These are phyloP conservation scores for Actinostola sp. DNA, from an alignment of 92 coral and sea anemone genomes.

Conservation along the genomic window DNA sequence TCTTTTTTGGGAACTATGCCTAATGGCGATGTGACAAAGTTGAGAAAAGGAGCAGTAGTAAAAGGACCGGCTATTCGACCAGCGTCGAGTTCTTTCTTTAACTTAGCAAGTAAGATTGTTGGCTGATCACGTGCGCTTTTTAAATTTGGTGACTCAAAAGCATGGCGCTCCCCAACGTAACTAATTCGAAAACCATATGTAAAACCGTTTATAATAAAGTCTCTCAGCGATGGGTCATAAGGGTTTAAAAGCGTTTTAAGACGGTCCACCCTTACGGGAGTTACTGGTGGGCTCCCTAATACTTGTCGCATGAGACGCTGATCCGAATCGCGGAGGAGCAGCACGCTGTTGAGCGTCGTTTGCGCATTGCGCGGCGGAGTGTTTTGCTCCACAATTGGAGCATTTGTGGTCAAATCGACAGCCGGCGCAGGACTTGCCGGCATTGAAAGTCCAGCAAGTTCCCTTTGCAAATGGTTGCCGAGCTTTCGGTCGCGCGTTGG, in stretches of 20 bases:
- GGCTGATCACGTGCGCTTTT: constrained; percentile 12
- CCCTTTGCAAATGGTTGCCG: constrained; percentile 15
- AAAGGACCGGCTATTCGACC: constrained; percentile 31
- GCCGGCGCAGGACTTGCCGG: constrained; percentile 18
- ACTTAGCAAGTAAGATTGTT: neutral
- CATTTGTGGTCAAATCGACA: constrained; percentile 34
- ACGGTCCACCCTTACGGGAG: constrained; percentile 38
- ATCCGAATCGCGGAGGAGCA: constrained; percentile 8
- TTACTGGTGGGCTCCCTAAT: constrained; percentile 23
- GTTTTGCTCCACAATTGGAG: constrained; percentile 23
- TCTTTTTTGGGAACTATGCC: constrained; percentile 46
- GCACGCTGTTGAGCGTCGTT: neutral
- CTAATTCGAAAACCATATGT: constrained; percentile 18
- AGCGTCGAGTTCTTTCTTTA: constrained; percentile 6
- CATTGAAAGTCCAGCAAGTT: constrained; percentile 29
- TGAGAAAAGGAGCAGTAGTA: constrained; percentile 10
- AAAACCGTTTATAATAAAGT: constrained; percentile 17
- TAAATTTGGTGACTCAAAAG: constrained; percentile 6
- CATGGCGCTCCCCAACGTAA: constrained; percentile 1
- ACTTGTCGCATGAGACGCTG: neutral
- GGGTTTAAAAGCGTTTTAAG: neutral
- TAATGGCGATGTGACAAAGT: constrained; percentile 1
- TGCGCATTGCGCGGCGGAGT: constrained; percentile 18
- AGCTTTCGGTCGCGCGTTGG: too few relatives aligned
- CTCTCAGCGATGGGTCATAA: constrained; percentile 1